Evolutionary conservation across 1,140 invertebrate genomes (phyloP).

Genomic region (Drosophila parabipectinata): DNA sequence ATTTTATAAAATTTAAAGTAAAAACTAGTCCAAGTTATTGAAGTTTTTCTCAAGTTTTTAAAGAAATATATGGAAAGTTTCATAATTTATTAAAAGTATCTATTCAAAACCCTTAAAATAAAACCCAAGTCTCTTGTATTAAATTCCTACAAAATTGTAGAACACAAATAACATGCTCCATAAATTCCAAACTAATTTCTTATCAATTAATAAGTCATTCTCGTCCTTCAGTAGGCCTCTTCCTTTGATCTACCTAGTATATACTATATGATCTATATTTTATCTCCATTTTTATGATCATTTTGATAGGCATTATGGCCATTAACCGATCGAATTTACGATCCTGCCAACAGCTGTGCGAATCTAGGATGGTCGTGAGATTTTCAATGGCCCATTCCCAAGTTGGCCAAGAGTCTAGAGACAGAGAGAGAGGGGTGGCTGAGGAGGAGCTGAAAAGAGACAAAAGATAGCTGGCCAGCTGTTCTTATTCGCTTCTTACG

Average conservation of each 20-base stretch:
- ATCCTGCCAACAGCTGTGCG: slow-evolving; percentile 40
- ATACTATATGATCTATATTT: neutral
- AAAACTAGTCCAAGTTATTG: too few species aligned
- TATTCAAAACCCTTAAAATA: too few species aligned
- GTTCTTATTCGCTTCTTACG: slow-evolving; percentile 60
- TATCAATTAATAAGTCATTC: neutral
- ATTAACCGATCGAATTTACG: slow-evolving; percentile 31
- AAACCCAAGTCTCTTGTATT: too few species aligned
- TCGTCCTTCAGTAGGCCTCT: neutral
- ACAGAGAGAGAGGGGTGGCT: neutral
- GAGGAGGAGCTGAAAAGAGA: neutral
- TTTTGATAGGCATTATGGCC: slow-evolving; percentile 11
- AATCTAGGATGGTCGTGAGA: slow-evolving; percentile 30
- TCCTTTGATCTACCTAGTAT: slow-evolving; percentile 17
- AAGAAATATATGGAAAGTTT: too few species aligned
- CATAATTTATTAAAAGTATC: too few species aligned
- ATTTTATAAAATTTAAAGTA: too few species aligned
- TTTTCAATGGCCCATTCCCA: slow-evolving; percentile 22
- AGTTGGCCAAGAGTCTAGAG: slow-evolving; percentile 8
- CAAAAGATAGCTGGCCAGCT: slow-evolving; percentile 50
- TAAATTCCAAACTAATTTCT: neutral
- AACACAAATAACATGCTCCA: too few species aligned
- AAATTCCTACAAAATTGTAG: too few species aligned
- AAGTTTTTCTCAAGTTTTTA: too few species aligned
- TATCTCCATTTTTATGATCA: slow-evolving; percentile 17